Evolutionary conservation across 2,113 vertebrate species (phyloP).

Genomic region (Erythrocercus mccallii): DNA sequence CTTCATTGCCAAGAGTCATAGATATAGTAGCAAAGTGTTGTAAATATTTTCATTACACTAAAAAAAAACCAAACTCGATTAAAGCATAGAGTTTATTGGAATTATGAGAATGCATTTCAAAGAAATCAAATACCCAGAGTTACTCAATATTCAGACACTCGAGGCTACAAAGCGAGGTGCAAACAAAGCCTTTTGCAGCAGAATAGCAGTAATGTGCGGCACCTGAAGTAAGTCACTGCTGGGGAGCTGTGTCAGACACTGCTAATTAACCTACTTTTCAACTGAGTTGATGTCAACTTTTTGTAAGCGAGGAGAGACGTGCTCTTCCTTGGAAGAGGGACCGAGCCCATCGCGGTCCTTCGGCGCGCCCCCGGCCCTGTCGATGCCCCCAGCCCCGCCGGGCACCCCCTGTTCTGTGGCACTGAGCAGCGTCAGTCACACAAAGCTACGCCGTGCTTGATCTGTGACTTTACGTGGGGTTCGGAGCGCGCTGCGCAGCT

Average conservation of each 20-base stretch:
- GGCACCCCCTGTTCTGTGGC: not conserved
- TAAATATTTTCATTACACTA: slow-evolving; percentile 20
- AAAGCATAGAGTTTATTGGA: not conserved
- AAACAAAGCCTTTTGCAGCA: slow-evolving; percentile 49
- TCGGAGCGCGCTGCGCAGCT: fast-evolving
- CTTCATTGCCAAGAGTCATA: not conserved
- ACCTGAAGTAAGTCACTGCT: slow-evolving; percentile 66
- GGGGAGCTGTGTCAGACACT: slow-evolving; percentile 51
- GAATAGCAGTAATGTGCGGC: not conserved
- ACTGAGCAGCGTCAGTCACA: not conserved
- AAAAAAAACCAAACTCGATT: not conserved
- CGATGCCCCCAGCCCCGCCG: too few relatives aligned
- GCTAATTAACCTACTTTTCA: slow-evolving; percentile 74
- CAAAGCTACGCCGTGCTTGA: fast-evolving
- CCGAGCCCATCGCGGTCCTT: not conserved
- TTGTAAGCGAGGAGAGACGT: not conserved
- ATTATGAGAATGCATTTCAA: slow-evolving; percentile 4
- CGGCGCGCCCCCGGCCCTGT: not conserved
- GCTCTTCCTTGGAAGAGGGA: not conserved
- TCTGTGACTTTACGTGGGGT: fast-evolving
- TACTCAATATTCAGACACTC: slow-evolving; percentile 57
- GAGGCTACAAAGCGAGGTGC: slow-evolving; percentile 32
- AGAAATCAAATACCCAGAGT: slow-evolving; percentile 25
- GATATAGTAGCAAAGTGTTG: not conserved
- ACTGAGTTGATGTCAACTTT: slow-evolving; percentile 46